Base-by-base conservation (phyloP, 1,140 invertebrate species). In the Melipona quadrifasciata region DNA sequence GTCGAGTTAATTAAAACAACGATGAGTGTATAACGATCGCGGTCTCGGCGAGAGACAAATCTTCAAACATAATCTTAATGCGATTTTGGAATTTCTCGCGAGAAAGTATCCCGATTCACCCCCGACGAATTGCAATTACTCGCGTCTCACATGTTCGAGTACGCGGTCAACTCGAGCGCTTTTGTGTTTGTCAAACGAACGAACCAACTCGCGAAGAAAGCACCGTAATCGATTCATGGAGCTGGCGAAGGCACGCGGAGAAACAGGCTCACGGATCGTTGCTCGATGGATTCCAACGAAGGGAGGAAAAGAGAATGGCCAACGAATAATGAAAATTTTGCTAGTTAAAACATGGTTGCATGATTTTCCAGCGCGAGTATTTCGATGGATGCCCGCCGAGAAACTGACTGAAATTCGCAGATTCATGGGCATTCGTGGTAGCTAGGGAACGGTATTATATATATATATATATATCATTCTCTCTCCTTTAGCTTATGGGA, bases 351-450 rank as follows among this genome's bases (percentile, higher is more conserved):
- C 34, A 70, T 75, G 31, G 55, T 34, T 16, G 68, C 55, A 68
- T 80, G 78, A 80, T 87, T 73, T 85, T 76, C 58, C 31, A 58
- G 39, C 86, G 75, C 90, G 91, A 90, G 86, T 84, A 91, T 87
- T 87, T 85, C 90, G 80, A 82, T 34, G 73, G 87, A 89, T 83
- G 85, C 80, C 71, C 92, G 89, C 84, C 83, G 89, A 84, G 86
- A 61, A 85, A 92, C 92, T 91, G 89, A 83, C 75, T 87, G 90
- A 90, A 87, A 89, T 86, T 83, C 73, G 79, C 85, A 87, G 86
- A 68, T 90, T 82, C 88, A 77, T 85, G 90, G 88, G 79, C 82
- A 89, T 77, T 76, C 75, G 67, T 58, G 87, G 77, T 89, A 87
- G 81, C 87, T 86, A 87, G 88, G 87, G 65, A 87, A 87, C 75